Evolutionary conservation across 2,797 vertebrate species (phyloP), one percentile per base, ranked within the genome.

Genomic region (Nothura maculosa): DNA sequence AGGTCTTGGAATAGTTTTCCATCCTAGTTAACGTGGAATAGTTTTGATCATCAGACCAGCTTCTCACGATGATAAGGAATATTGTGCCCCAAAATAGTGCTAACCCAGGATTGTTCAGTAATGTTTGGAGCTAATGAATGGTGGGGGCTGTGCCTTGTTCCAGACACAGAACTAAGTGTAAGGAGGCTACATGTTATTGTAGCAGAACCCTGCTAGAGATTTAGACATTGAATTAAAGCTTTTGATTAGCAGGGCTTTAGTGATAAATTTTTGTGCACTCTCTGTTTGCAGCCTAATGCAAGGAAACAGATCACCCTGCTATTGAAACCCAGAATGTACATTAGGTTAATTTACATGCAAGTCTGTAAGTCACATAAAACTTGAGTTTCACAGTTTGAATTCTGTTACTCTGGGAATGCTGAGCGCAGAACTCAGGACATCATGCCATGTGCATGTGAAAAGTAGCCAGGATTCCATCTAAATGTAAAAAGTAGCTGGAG

Each of bases 51-150:
- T 0, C 0, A 64, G 61, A 90, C 93, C 85, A 86, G 83, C 75
- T 89, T 81, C 52, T 79, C 38, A 19, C 36, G 77, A 76, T 75
- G 77, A 86, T 92, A 93, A 95, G 80, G 74, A 93, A 84, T 54
- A 64, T 63, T 89, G 73, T 47, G 14, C 78, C 73, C 79, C 47
- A 57, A 69, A 96, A 93, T 57, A 95, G 89, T 4, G 1, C 82
- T 76, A 36, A 43, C 47, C 43, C 43, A 74, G 76, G 70, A 77
- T 76, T 87, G 50, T 70, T 55, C 50, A 69, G 82, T 38, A 81
- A 42, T 34, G 82, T 24, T 24, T 17, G 87, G 47, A 81, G 63
- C 43, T 47, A n/a, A 42, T 62, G 28, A 42, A 47, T 22, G 0
- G 0, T 30, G 19, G 81, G 52, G 73, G 50, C 40, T 2, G 9